A percentile compares a stretch with the other conserved stretches of the same genome.
Conservation (phyloP, 1,140 invertebrate species). For the Daktulosphaira vitifoliae region DNA sequence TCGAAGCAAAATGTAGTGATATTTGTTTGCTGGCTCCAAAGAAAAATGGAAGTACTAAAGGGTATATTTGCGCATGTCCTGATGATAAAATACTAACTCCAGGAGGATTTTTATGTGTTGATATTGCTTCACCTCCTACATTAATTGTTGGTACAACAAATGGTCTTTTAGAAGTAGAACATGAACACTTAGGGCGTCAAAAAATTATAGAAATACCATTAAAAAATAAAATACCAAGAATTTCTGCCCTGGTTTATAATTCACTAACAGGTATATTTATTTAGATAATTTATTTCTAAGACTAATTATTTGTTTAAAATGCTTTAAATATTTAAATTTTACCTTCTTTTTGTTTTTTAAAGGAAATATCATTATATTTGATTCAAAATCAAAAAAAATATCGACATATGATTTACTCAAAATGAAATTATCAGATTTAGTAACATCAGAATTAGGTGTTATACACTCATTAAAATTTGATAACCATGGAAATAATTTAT, state of each 20-base stretch:
- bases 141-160: slow-evolving; percentile 40
- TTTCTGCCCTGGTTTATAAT: slow-evolving; percentile 41
- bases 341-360: slow-evolving; percentile 3
- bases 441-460: slow-evolving; percentile 46
- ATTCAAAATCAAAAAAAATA: slow-evolving; percentile 39
- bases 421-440: slow-evolving; percentile 42
- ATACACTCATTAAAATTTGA: slow-evolving; percentile 59
- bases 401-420: slow-evolving; percentile 43
- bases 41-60: slow-evolving; percentile 34
- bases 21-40: slow-evolving; percentile 65
- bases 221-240: slow-evolving; percentile 25
- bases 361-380: slow-evolving; percentile 39
- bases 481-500: slow-evolving; percentile 55
- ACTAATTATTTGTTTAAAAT: too few relatives aligned
- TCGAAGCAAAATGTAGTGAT: slow-evolving; percentile 59
- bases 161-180: slow-evolving; percentile 42
- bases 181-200: slow-evolving; percentile 43
- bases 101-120: slow-evolving; percentile 48
- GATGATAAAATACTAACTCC: slow-evolving; percentile 52
- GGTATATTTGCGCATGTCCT: slow-evolving; percentile 67
- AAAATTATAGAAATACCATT: slow-evolving; percentile 37
- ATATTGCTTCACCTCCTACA: background rate
- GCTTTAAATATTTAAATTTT: background rate
- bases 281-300: too few relatives aligned
- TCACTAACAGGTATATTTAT: slow-evolving; percentile 40